Conservation (phyloP, 2,113 vertebrate genomes). For the Eleginops maclovinus region DNA sequence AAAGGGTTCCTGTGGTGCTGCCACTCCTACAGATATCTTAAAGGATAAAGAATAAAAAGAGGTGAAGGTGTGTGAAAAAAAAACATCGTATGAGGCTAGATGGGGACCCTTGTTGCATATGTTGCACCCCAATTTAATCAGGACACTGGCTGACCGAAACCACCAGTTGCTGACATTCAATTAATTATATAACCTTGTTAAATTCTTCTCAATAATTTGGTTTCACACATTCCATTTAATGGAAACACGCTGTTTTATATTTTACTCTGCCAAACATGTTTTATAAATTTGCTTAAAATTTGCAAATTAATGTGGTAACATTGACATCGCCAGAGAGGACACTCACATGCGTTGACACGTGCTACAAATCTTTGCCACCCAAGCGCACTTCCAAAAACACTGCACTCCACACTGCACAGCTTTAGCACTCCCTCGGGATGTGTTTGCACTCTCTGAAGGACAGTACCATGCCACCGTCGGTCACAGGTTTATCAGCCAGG, state of each 20-base stretch:
- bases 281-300: neutral
- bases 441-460: constrained; percentile 30
- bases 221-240: too few species aligned
- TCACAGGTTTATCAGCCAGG: constrained; percentile 28
- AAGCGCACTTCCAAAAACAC: neutral
- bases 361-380: neutral
- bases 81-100: constrained; percentile 30
- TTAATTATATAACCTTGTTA: constrained; percentile 50
- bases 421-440: neutral
- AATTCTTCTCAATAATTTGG: too few species aligned
- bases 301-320: neutral
- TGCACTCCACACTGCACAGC: neutral
- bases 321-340: neutral
- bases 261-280: neutral
- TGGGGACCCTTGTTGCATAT: constrained; percentile 38
- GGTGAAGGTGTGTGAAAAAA: neutral
- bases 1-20: too few species aligned
- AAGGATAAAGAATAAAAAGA: constrained; percentile 4
- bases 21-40: neutral
- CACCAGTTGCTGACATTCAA: constrained; percentile 26
- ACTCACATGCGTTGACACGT: neutral
- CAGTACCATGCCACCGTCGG: neutral
- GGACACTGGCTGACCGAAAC: constrained; percentile 43
- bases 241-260: constrained; percentile 33
- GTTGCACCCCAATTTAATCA: constrained; percentile 40